Evolutionary conservation across 2,113 vertebrate species (phyloP), one percentile per base, ranked within the genome.

Genomic region (Chrysemys picta): DNA sequence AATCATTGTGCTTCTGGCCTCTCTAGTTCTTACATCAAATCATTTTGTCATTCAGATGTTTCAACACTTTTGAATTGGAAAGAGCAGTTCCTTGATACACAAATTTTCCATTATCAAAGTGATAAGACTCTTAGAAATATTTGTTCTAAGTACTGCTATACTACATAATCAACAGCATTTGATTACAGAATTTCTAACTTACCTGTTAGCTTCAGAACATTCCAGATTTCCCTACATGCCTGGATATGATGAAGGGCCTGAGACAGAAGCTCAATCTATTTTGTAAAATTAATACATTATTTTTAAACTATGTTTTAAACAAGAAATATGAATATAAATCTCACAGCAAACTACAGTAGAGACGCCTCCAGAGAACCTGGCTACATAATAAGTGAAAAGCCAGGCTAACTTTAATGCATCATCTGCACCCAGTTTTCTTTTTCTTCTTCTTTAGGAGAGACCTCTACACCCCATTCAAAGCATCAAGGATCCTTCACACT

Each of bases 201-300:
- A 99, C 99, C 99, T 98, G 98, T 98, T 92, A 98, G 92, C 97
- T 99, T 99, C 91, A 99, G 97, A 57, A 97, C 95, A 89, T 97
- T 99, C 98, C 99, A 99, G 38, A 99, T 94, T 86, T 98, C 98
- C 95, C 97, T 98, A 94, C 99, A 99, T 8, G 97, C 93, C 95
- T 98, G 97, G 91, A 99, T 98, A 94, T 98, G 95, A 14, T 99
- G 98, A 96, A 99, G 98, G 81, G 98, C 98, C 92, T 97, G 97
- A 84, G 93, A 98, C 85, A 99, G 98, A 90, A 98, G 96, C 85
- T 97, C 97, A 0, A 35, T 82, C 99, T 99, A 87, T 94, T 97
- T 96, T 69, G 87, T 38, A 93, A 94, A 91, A 93, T 93, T 13
- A 35, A 52, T 14, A 38, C 56, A 91, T 50, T 91, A 83, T 85